These are phyloP conservation scores for Decapterus maruadsi DNA, from an alignment of 2,797 vertebrate species.

Conservation along the genomic window DNA sequence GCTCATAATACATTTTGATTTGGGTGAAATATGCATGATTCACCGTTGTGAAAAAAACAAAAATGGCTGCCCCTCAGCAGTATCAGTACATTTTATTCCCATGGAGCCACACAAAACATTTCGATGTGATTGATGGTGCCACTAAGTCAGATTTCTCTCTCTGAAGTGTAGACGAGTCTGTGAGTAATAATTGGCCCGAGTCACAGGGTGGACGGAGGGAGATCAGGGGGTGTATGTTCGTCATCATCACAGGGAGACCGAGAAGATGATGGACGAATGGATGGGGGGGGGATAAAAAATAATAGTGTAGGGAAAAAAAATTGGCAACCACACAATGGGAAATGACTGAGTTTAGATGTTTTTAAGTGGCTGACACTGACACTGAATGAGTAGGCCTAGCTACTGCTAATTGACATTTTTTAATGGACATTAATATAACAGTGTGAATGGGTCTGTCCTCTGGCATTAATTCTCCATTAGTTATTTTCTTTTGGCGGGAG, in stretches of 20 bases:
- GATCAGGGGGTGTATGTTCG: conserved; percentile 36
- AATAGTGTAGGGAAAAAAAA: conserved; percentile 5
- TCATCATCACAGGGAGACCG: conserved; percentile 43
- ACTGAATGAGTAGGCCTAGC: neutral
- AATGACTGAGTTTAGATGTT: neutral
- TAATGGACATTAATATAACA: neutral
- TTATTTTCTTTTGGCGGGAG: conserved; percentile 6
- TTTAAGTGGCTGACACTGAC: conserved; percentile 2
- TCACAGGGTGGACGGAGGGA: conserved; percentile 36
- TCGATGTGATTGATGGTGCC: conserved; percentile 51
- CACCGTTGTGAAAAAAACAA: conserved; percentile 14
- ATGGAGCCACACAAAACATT: conserved; percentile 32
- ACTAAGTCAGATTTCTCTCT: conserved; percentile 58
- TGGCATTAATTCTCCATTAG: neutral
- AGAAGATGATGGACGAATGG: conserved; percentile 7
- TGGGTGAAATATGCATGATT: conserved; percentile 2
- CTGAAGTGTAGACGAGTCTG: conserved; percentile 45
- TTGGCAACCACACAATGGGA: conserved; percentile 28
- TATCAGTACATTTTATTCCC: conserved; percentile 49
- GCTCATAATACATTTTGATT: conserved; percentile 6
- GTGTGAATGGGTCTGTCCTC: neutral
- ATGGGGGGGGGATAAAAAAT: conserved; percentile 2
- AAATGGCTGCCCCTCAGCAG: conserved; percentile 22
- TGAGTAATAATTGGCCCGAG: conserved; percentile 43
- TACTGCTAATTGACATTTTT: neutral